Conservation (phyloP, 2,113 vertebrate genomes). For the Arizona elegans region DNA sequence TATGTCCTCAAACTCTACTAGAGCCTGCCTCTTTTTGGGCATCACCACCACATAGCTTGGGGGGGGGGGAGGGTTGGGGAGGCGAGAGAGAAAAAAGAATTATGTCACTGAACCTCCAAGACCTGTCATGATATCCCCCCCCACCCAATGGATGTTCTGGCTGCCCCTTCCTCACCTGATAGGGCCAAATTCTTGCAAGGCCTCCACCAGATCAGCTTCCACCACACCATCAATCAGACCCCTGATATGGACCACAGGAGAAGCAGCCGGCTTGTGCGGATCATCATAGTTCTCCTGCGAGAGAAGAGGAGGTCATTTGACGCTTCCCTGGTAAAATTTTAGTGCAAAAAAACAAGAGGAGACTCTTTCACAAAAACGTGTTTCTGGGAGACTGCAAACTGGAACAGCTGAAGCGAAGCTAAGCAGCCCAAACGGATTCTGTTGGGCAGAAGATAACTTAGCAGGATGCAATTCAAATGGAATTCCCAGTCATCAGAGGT, state of each 20-base stretch:
- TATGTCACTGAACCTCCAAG: background rate
- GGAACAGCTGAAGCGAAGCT: background rate
- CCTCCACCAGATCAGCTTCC: slow-evolving; percentile 90
- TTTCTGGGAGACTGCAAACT: background rate
- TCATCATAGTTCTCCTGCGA: slow-evolving; percentile 87
- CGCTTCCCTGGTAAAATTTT: background rate
- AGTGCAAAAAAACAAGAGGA: background rate
- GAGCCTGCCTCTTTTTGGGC: slow-evolving; percentile 92
- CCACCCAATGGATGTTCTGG: fast-evolving
- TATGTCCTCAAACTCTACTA: slow-evolving; percentile 93
- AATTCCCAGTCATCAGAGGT: background rate
- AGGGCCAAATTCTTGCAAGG: slow-evolving; percentile 90
- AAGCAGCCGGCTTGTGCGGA: slow-evolving; percentile 91
- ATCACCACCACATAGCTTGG: slow-evolving; percentile 92
- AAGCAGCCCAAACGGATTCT: background rate
- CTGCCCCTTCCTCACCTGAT: slow-evolving; percentile 77
- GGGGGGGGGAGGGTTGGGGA: fast-evolving
- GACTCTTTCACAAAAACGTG: background rate
- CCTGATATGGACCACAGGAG: slow-evolving; percentile 89
- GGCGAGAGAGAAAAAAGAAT: fast-evolving
- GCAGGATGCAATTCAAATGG: background rate
- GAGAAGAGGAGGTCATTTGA: background rate
- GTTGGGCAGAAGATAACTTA: background rate
- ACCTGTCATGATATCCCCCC: background rate
- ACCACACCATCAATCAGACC: slow-evolving; percentile 89